These are phyloP conservation scores for Dendrocincla fuliginosa DNA, from an alignment of 2,797 vertebrate species.

Conservation along the genomic window DNA sequence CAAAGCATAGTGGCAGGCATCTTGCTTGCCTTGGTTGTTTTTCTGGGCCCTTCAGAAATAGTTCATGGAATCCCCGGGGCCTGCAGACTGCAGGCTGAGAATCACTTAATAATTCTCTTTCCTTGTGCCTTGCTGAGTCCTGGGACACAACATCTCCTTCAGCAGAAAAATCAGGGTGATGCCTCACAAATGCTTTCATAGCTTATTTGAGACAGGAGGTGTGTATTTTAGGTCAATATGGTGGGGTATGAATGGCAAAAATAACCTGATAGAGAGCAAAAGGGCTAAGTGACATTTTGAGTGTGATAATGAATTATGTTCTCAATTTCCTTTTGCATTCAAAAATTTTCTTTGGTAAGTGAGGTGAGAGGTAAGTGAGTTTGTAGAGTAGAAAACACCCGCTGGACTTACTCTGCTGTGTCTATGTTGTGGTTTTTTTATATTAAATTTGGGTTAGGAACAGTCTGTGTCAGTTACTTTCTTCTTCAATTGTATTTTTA, in stretches of 20 bases:
- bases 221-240: not conserved
- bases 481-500: slow-evolving; percentile 45
- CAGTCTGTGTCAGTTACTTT: not conserved
- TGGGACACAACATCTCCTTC: not conserved
- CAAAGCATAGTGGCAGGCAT: not conserved
- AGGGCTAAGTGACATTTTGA: not conserved
- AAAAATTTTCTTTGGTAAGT: not conserved
- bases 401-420: not conserved
- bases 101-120: not conserved
- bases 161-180: not conserved
- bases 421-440: not conserved
- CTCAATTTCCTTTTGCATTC: not conserved
- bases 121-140: not conserved
- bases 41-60: not conserved
- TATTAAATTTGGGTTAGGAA: not conserved
- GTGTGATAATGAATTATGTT: not conserved
- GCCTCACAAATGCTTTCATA: not conserved
- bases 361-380: not conserved
- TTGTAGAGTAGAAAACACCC: not conserved
- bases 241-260: not conserved
- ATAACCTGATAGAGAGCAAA: not conserved
- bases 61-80: not conserved
- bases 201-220: not conserved
- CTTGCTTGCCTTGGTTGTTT: not conserved
- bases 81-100: not conserved